These are phyloP conservation scores for Porites evermanni DNA, from an alignment of 92 coral and sea anemone species.

Conservation along the genomic window DNA sequence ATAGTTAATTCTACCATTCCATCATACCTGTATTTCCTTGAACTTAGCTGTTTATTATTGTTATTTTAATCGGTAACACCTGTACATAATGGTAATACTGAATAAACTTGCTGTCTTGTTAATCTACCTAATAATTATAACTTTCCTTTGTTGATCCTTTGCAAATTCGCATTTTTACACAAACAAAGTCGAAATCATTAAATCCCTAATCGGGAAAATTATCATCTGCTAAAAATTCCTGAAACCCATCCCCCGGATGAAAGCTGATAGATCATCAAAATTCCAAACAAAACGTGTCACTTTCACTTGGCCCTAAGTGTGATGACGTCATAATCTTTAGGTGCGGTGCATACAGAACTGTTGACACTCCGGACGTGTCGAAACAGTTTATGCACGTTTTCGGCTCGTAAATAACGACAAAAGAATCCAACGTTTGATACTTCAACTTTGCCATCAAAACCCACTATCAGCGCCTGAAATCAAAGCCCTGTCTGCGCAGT, in stretches of 20 bases:
- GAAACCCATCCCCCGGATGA: neutral
- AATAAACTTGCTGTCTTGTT: too few relatives aligned
- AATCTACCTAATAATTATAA: too few relatives aligned
- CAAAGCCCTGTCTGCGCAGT: neutral
- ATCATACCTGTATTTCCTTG: too few relatives aligned
- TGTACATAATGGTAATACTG: too few relatives aligned
- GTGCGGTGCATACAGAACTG: slow-evolving; percentile 1
- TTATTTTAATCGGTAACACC: too few relatives aligned
- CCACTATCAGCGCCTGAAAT: neutral
- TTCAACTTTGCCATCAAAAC: neutral
- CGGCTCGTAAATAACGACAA: neutral
- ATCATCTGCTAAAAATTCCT: neutral
- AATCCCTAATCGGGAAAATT: neutral
- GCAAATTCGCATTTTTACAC: too few relatives aligned
- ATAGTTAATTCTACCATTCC: too few relatives aligned
- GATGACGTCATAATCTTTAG: slow-evolving; percentile 23
- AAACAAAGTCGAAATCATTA: neutral
- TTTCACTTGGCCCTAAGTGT: neutral
- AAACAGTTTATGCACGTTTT: slow-evolving; percentile 6
- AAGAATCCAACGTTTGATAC: neutral
- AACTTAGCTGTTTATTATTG: too few relatives aligned
- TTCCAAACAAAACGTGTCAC: neutral
- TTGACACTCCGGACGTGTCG: slow-evolving; percentile 15
- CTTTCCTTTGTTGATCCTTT: too few relatives aligned
- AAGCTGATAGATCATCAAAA: neutral